Evolutionary conservation across 2,888 invertebrate genomes (phyloP).

Genomic region (Emmelina monodactyla): DNA sequence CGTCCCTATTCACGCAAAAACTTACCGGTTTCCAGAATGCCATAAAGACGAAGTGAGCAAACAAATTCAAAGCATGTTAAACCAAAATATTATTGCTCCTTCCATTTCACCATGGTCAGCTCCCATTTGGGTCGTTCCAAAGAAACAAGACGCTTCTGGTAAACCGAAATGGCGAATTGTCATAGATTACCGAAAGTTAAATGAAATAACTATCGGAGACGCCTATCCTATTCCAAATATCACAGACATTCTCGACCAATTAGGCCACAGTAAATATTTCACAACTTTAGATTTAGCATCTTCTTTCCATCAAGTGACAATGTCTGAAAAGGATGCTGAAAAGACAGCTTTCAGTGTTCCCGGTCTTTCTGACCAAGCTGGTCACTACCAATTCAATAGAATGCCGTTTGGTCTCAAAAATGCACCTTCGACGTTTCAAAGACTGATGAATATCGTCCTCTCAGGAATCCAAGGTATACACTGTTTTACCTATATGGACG

Average conservation of each 20-base stretch:
- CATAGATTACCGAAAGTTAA: slow-evolving; percentile 18
- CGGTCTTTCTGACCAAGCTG: not conserved
- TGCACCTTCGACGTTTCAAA: slow-evolving; percentile 6
- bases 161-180: slow-evolving; percentile 19
- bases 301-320: not conserved
- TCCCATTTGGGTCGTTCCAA: slow-evolving; percentile 12
- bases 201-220: slow-evolving; percentile 8
- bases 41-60: not conserved
- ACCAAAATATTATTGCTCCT: slow-evolving; percentile 3
- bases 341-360: slow-evolving; percentile 8
- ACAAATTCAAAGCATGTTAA: not conserved
- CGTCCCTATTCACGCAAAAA: not conserved
- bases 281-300: not conserved
- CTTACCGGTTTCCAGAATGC: not conserved
- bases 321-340: slow-evolving; percentile 1
- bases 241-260: slow-evolving; percentile 4
- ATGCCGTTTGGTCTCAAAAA: slow-evolving; percentile 10
- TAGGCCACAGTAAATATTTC: slow-evolving; percentile 1
- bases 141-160: slow-evolving; percentile 6
- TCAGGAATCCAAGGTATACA: slow-evolving; percentile 6
- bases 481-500: too few relatives aligned
- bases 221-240: slow-evolving; percentile 11
- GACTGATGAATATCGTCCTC: slow-evolving; percentile 6
- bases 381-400: slow-evolving; percentile 8
- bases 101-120: slow-evolving; percentile 11